phyloP scores from a whole-genome alignment of 2,113 vertebrate species.

The Aegotheles bennettii region DNA sequence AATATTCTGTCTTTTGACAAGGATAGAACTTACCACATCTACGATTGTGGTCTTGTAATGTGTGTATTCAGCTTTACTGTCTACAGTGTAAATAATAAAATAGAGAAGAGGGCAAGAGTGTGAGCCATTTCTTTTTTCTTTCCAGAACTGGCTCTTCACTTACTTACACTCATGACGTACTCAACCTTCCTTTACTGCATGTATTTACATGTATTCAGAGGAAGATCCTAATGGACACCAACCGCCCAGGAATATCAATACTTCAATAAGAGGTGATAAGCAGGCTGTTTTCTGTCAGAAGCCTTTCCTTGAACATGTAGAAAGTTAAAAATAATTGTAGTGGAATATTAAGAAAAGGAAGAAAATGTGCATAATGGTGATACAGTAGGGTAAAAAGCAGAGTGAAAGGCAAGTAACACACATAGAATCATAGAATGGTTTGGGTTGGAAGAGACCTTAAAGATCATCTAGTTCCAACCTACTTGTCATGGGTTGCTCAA shows the following conservation, averaged over 20 bases:
- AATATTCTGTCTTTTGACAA: neutral
- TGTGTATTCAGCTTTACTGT: neutral
- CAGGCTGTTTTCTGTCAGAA: neutral
- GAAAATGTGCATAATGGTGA: neutral
- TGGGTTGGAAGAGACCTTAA: too few species aligned
- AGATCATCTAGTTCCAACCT: too few species aligned
- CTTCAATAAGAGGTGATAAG: neutral
- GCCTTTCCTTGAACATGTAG: neutral
- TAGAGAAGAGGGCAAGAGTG: neutral
- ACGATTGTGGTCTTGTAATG: neutral
- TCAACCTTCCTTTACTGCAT: neutral
- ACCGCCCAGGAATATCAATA: neutral
- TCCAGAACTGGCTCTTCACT: neutral
- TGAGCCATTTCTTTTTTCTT: neutral
- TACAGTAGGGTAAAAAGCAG: neutral
- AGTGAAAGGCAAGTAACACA: neutral
- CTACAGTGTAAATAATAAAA: neutral
- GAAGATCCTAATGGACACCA: neutral
- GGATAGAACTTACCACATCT: neutral
- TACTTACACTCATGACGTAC: neutral
- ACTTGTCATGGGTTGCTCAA: too few species aligned
- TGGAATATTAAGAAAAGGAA: neutral
- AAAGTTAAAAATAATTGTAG: neutral
- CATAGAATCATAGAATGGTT: too few species aligned
- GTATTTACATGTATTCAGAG: neutral